Base-by-base conservation (phyloP, 2,797 vertebrate species). In the Psittacula echo region DNA sequence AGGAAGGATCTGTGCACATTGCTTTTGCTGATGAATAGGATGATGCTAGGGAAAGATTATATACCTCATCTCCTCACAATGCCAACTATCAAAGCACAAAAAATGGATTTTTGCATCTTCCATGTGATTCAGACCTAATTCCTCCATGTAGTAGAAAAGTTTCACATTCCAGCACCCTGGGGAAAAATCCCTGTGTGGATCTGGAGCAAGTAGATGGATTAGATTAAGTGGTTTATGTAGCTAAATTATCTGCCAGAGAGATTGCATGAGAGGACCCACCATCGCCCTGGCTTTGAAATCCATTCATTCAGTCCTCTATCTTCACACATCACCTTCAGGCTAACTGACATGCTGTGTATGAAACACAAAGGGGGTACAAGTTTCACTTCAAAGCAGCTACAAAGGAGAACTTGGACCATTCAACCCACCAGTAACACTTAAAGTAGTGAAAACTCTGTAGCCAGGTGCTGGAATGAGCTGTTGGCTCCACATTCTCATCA, bases 361-460 rank as follows among this genome's bases (percentile, higher is more conserved):
- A 34, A 89, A 47, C 1, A 0, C 86, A 26, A 3, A 1, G 6
- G 0, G 47, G n/a, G 37, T 2, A 42, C 53, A 17, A 32, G 9
- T 37, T 75, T 4, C 30, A 9, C 48, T 54, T 22, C 15, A 3
- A 11, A 86, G 30, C 44, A 60, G 44, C 64, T 18, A 0, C 26
- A 34, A 1, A 51, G 50, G 8, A 30, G 10, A 23, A 14, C 3
- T 0, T 23, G 61, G 32, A 14, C 21, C 27, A 1, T 45, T 54
- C 39, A 12, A 8, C n/a, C 8, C 12, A 2, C 5, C 23, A 29
- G 1, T n/a, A 44, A 2, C 27, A 2, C 24, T 48, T 32, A 3
- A 42, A 89, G 41, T 0, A 7, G 24, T 4, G 30, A n/a, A 5
- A 50, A 32, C 2, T 2, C 2, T 0, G 1, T 0, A 44, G 42